A percentile compares a stretch with the other conserved stretches of the same genome.
phyloP scores from a whole-genome alignment of 2,113 vertebrate genomes.

The Leptosomus discolor region DNA sequence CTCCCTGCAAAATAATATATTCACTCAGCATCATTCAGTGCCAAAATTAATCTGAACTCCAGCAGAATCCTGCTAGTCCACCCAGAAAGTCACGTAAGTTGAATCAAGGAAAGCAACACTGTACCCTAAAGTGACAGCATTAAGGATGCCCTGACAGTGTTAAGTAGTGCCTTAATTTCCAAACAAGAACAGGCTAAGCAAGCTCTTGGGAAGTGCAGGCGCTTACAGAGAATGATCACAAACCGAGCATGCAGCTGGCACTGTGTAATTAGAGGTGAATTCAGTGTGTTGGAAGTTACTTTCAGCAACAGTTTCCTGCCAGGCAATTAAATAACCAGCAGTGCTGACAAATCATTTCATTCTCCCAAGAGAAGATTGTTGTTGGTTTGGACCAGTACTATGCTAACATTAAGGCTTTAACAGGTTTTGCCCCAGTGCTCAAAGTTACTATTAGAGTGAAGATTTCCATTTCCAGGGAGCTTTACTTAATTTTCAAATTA shows the following conservation, averaged over 20 bases:
- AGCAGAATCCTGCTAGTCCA: neutral
- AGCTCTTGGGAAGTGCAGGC: neutral
- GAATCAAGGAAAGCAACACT: neutral
- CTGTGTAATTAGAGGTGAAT: neutral
- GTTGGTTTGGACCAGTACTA: neutral
- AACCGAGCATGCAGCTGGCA: neutral
- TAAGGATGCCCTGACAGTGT: neutral
- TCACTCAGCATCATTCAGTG: neutral
- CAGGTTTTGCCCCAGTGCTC: neutral
- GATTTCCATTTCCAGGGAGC: neutral
- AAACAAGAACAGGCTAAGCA: neutral
- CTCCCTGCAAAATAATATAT: neutral
- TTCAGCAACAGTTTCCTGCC: neutral
- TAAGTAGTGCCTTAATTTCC: neutral
- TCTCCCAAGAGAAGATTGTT: neutral
- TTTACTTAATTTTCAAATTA: neutral
- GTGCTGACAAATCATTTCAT: neutral
- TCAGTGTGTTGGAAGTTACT: neutral
- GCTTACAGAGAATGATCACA: neutral
- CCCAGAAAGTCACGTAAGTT: neutral
- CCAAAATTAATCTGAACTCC: neutral
- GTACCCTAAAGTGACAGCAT: neutral
- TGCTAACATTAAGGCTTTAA: neutral
- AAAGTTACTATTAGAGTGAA: neutral
- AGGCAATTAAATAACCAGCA: neutral